Evolutionary conservation across 2,113 vertebrate species (phyloP).

Genomic region (Petaurus breviceps): DNA sequence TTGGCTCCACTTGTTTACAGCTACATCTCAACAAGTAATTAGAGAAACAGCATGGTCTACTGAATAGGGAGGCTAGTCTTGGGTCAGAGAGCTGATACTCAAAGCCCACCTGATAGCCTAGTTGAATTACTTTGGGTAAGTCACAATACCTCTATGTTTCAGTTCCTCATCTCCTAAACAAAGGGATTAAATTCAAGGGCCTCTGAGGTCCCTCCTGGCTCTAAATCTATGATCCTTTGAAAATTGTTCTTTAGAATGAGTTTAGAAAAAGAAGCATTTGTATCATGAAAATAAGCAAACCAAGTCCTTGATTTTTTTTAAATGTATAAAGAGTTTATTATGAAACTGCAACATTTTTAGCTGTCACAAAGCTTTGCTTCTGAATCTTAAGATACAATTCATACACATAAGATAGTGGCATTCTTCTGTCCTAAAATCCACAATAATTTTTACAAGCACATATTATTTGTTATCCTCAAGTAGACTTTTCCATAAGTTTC

Average conservation of each 20-base stretch:
- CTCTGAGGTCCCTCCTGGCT: neutral
- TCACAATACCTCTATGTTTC: neutral
- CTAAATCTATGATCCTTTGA: neutral
- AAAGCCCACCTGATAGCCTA: neutral
- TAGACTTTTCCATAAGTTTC: neutral
- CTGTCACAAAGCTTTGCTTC: slow-evolving; percentile 18
- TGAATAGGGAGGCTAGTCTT: neutral
- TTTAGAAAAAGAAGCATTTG: neutral
- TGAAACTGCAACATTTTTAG: slow-evolving; percentile 21
- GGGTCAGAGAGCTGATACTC: neutral
- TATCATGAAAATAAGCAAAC: neutral
- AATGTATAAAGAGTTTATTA: neutral
- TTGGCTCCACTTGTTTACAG: neutral
- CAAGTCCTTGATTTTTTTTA: neutral
- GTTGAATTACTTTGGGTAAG: neutral
- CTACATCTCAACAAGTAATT: neutral
- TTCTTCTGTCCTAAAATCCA: slow-evolving; percentile 11
- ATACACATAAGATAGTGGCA: slow-evolving; percentile 20
- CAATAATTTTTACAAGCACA: neutral
- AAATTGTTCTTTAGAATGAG: neutral
- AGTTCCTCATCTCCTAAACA: neutral
- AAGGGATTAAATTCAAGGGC: neutral
- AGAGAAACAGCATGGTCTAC: neutral
- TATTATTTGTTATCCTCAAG: neutral
- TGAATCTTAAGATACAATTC: slow-evolving; percentile 25